Base-by-base conservation (phyloP, 2,888 invertebrate species). In the Notocelia uddmanniana region DNA sequence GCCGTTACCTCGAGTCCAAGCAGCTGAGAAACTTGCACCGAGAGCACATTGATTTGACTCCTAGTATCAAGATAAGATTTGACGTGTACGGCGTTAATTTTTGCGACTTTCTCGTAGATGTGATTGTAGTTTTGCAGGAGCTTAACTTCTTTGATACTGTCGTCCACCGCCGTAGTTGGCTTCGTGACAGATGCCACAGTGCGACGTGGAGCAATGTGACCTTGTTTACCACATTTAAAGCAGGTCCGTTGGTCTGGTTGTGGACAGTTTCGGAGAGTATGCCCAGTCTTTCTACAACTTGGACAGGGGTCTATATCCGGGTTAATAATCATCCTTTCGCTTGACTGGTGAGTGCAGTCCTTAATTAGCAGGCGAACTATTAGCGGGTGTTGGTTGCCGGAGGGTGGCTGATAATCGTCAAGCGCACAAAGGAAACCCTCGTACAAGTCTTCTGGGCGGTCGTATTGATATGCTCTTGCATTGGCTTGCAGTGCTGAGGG, bases 51-150 rank as follows among this genome's bases (percentile, higher is more conserved):
- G 1, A 75, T 73, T 67, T 77, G 74, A 55, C 74, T 75, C 0
- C 75, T 76, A 3, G 74, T 75, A 34, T 76, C 77, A 1, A 78
- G 54, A 50, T 76, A 78, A 2, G 75, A 50, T 45, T 73, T 74
- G 5, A 76, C 64, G 52, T 26, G 64, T 19, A 18, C 21, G 19
- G 66, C 68, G 19, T 77, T 74, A 3, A 75, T 59, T 23, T 70
- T 72, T 6, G 34, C 73, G 10, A 54, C 37, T 26, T 26, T 26
- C 76, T 76, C 18, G 34, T 34, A 34, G 9, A 34, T 34, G 34
- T 34, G 26, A 5, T 26, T 26, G 26, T 26, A 26, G 26, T 26
- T 26, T 26, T 26, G 26, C 5, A 26, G 26, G 5, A 26, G 26
- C 26, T 26, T 26, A 26, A 26, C 26, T 26, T 26, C 26, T 5